Evolutionary conservation across 2,888 invertebrate species (phyloP).

Genomic region (Cenopis cana): DNA sequence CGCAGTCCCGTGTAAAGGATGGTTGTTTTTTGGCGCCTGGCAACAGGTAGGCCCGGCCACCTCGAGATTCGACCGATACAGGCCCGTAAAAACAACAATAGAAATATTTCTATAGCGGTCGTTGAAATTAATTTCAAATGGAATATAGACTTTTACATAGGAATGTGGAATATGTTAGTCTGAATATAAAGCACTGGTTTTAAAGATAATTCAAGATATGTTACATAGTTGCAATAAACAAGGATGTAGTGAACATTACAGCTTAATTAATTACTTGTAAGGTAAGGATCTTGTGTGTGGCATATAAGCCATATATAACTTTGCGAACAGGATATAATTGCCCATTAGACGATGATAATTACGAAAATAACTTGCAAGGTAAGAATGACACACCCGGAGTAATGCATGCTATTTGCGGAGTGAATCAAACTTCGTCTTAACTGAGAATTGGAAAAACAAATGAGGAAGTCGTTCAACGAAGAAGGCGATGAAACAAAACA

Average conservation of each 20-base stretch:
- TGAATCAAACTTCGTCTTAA: conserved; percentile 33
- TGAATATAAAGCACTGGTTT: not conserved
- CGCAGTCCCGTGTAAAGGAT: conserved; percentile 36
- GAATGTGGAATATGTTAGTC: not conserved
- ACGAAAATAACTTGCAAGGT: conserved; percentile 26
- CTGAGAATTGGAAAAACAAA: conserved; percentile 22
- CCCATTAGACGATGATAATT: conserved; percentile 34
- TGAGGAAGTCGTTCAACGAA: conserved; percentile 18
- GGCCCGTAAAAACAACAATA: conserved; percentile 48
- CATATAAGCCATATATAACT: conserved; percentile 11
- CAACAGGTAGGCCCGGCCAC: conserved; percentile 49
- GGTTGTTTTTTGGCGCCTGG: conserved; percentile 47
- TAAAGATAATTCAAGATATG: not conserved
- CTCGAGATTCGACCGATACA: conserved; percentile 45
- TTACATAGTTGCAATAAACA: conserved; percentile 16
- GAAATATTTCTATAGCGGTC: conserved; percentile 42
- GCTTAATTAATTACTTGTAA: conserved; percentile 29
- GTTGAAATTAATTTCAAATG: conserved; percentile 32
- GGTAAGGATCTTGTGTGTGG: conserved; percentile 14
- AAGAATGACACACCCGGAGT: conserved; percentile 33
- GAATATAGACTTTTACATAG: conserved; percentile 24
- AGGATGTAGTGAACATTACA: conserved; percentile 18
- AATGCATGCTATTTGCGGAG: conserved; percentile 27
- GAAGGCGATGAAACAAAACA: conserved; percentile 7
- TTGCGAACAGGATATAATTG: conserved; percentile 25